Percentiles rank a stretch among this genome's conserved stretches.
Evolutionary conservation across 2,888 invertebrate species (phyloP).

Genomic region (Tenthredo scrophulariae): DNA sequence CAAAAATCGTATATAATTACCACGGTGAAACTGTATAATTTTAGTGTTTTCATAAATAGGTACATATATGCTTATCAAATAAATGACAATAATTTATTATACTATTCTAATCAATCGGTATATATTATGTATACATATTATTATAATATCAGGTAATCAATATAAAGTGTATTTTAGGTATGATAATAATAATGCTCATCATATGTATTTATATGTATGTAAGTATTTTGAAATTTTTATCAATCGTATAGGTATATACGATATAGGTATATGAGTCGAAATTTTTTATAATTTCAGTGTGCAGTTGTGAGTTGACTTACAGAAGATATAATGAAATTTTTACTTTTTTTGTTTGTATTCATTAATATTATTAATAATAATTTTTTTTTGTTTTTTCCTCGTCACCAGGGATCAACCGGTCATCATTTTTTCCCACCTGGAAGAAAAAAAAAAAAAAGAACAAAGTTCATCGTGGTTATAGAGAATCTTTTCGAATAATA

Average conservation of each 20-base stretch:
- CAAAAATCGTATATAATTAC: background rate
- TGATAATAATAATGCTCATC: background rate
- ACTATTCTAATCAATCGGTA: background rate
- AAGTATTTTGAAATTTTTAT: background rate
- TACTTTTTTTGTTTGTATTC: background rate
- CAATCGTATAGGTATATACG: background rate
- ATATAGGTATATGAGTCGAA: background rate
- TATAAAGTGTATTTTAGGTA: background rate
- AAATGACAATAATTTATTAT: background rate
- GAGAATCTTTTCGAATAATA: background rate
- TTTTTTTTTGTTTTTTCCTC: background rate
- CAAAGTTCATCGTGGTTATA: background rate
- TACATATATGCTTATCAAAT: background rate
- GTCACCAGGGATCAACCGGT: constrained; percentile 30
- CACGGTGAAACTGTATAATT: background rate
- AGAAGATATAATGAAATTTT: constrained; percentile 1
- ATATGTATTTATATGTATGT: background rate
- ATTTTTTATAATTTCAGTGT: background rate
- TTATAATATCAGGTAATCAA: background rate
- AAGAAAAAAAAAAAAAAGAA: constrained; percentile 2
- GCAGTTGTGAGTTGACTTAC: background rate
- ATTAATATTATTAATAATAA: background rate
- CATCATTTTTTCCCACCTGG: constrained; percentile 62
- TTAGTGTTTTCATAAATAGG: too few relatives aligned
- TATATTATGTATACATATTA: background rate